Conservation (phyloP, 1,140 invertebrate species). For the Drosophila sp. region DNA sequence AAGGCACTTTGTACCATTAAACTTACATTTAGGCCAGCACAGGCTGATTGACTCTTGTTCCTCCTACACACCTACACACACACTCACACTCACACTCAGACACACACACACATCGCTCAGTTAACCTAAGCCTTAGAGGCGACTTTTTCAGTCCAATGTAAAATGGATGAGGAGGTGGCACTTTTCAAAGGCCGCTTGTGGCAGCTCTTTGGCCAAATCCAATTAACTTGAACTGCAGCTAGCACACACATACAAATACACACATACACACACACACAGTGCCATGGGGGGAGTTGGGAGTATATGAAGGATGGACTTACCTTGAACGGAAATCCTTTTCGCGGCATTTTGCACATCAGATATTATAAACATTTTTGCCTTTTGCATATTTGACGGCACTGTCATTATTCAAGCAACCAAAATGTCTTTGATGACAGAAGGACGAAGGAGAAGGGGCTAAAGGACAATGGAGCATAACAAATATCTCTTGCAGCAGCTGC, state of each 20-base stretch:
- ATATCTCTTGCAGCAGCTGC: conserved; percentile 56
- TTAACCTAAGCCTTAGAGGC: neutral
- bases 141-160: neutral
- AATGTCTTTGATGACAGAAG: conserved; percentile 67
- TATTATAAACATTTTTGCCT: conserved; percentile 80
- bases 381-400: conserved; percentile 72
- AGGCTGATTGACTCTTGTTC: neutral
- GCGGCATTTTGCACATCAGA: conserved; percentile 57
- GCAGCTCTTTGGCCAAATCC: conserved; percentile 76
- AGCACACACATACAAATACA: conserved; percentile 3
- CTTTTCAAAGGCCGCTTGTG: conserved; percentile 62
- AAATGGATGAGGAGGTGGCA: neutral
- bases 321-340: conserved; percentile 46
- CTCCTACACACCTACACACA: conserved; percentile 4
- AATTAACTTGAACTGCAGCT: conserved; percentile 76
- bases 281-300: neutral
- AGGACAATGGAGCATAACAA: conserved; percentile 68
- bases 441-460: conserved; percentile 18
- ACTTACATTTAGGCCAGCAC: conserved; percentile 52
- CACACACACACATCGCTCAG: neutral
- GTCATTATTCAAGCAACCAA: conserved; percentile 65
- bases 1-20: conserved; percentile 62
- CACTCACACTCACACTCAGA: neutral
- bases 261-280: neutral
- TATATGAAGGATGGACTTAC: neutral